Base-by-base conservation (phyloP, 1,140 invertebrate species). In the Sipha flava region DNA sequence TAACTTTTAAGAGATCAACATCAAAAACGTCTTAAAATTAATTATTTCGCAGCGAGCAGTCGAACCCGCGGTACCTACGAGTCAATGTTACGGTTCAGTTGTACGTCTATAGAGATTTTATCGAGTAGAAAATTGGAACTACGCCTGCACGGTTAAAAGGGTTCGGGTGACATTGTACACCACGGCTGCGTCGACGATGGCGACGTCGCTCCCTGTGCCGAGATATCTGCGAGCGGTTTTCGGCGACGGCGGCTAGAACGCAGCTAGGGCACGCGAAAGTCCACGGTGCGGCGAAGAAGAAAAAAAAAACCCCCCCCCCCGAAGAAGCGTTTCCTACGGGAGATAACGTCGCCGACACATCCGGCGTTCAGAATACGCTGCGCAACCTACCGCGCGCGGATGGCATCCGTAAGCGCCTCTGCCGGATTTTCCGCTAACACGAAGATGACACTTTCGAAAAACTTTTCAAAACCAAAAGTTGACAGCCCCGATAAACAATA, bases 401-500 rank as follows among this genome's bases (percentile, higher is more conserved):
- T 18, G n/a, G 45, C 29, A 62, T 62, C 29, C 57, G 26, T 49
- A 49, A 40, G 72, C 34, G 3, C n/a, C 31, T 31, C 37, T 34
- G 10, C 52, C 73, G 73, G 73, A 77, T 77, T 77, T 77, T 77
- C 73, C 73, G 73, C 52, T 77, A 77, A 77, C 40, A 59, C 73
- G 73, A 43, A 77, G 52, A 77, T 77, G 73, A 77, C 73, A 57
- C 73, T 59, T 77, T 59, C 31, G 37, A 77, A 77, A 77, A 77
- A 77, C 73, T 77, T 77, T 77, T 59, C 52, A 77, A 77, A 77
- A 77, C 73, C 73, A 43, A 77, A 77, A 77, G 73, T 77, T 77
- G 73, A 77, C 73, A 59, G 73, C 21, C 37, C 73, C 73, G 73
- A 77, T 77, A 77, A 77, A 77, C 73, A 77, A 77, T 77, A 26